These are phyloP conservation scores for Atherinosoma microstoma DNA, from an alignment of 2,797 vertebrate species.

Conservation along the genomic window DNA sequence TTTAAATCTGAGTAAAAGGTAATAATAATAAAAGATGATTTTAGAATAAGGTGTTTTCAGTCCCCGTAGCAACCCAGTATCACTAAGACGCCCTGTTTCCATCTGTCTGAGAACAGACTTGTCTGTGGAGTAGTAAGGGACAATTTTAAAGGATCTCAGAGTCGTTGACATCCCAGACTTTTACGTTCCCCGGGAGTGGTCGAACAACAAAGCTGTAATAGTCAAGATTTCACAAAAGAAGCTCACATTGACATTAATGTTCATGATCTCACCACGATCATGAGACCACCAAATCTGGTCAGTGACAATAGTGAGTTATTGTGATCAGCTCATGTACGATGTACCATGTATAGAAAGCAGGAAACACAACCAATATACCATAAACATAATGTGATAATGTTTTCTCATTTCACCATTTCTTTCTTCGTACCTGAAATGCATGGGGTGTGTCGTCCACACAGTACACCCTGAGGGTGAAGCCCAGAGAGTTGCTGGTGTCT, in stretches of 20 bases:
- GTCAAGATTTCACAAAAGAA: not conserved
- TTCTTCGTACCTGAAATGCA: constrained; percentile 91
- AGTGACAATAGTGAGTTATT: no score
- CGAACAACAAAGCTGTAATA: not conserved
- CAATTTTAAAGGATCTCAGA: no score
- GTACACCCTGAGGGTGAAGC: constrained; percentile 96
- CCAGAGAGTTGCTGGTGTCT: constrained; percentile 88
- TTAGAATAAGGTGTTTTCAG: no score
- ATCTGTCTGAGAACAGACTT: no score
- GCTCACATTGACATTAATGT: not conserved
- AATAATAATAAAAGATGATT: no score
- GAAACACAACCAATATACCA: not conserved
- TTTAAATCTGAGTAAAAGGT: no score
- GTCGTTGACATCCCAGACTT: not conserved
- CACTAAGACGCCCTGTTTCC: no score
- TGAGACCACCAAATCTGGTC: no score
- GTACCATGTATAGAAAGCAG: not conserved
- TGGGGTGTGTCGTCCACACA: constrained; percentile 97
- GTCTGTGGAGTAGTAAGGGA: no score
- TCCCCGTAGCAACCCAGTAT: no score
- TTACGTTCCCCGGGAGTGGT: not conserved
- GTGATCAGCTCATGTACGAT: no score
- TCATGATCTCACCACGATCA: no score
- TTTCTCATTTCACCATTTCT: not conserved
- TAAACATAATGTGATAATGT: not conserved